Evolutionary conservation across 2,888 invertebrate species (phyloP), one percentile per base, ranked within the genome.

Genomic region (Darwinula stevensoni): DNA sequence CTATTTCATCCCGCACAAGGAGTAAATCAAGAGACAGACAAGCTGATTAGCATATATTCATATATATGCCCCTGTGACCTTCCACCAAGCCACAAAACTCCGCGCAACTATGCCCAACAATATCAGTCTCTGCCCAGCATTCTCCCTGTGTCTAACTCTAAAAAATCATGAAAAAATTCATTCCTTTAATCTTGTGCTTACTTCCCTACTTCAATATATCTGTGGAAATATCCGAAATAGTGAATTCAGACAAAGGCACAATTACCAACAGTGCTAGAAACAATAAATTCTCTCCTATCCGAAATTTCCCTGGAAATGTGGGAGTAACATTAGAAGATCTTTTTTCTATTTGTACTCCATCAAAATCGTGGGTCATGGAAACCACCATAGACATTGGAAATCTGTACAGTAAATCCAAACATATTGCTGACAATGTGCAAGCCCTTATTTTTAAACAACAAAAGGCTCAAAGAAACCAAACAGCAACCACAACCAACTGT

Each of bases 1-100:
- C 22, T 22, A 22, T 22, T 22, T 22, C 22, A 22, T 22, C 22
- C n/a, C n/a, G 22, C 22, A 22, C 22, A 22, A 22, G 22, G 22
- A 22, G 22, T 22, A 22, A 22, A 22, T 22, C 22, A 22, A 22
- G 22, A 22, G 22, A 22, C 22, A 22, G 22, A 22, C 22, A 22
- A 22, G 22, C 22, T 6, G 22, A 22, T 22, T 22, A 22, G 22
- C 22, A 22, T 22, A 22, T 22, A 22, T 22, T 22, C 22, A 22
- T 22, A 22, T 22, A 22, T 22, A 22, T 6, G 22, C 22, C 22
- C 22, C 22, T 22, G 22, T 22, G 22, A 22, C 22, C 22, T 22
- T 22, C 22, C 22, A 22, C 22, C 22, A 22, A 22, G 22, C 22
- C n/a, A 22, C 22, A 22, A 22, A 22, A 22, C 22, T 22, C 22